A percentile compares a stretch with the other conserved stretches of the same genome.
Evolutionary conservation across 1,140 invertebrate species (phyloP).

Genomic region (Drosophila burlai): DNA sequence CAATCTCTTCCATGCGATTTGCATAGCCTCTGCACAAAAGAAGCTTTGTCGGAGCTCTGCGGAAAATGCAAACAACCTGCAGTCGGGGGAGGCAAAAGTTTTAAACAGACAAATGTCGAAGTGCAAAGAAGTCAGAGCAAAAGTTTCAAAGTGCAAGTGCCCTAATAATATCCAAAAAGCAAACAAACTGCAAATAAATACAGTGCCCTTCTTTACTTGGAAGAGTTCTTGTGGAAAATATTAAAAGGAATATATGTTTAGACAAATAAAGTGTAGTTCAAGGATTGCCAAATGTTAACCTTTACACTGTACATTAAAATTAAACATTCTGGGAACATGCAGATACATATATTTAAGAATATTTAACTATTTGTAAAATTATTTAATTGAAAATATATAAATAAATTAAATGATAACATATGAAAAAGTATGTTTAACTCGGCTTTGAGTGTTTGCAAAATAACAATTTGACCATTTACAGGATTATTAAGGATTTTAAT

Average conservation of each 20-base stretch:
- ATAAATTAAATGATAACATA: background rate
- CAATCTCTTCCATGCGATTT: constrained; percentile 53
- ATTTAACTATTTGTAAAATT: background rate
- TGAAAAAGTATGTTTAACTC: no score
- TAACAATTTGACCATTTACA: background rate
- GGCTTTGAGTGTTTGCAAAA: background rate
- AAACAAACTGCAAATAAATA: constrained; percentile 26
- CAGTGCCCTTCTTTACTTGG: background rate
- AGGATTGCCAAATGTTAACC: background rate
- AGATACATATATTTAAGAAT: background rate
- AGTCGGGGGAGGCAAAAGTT: constrained; percentile 16
- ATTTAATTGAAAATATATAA: background rate
- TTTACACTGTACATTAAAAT: background rate
- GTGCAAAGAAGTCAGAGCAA: constrained; percentile 31
- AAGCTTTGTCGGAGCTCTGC: constrained; percentile 15
- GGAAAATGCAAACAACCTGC: constrained; percentile 30
- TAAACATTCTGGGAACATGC: background rate
- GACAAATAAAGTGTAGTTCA: background rate
- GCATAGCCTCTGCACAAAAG: constrained; percentile 36
- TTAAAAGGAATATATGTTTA: background rate
- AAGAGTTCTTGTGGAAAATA: constrained; percentile 13
- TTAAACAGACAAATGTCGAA: constrained; percentile 38
- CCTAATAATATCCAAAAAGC: constrained; percentile 27
- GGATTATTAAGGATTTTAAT: no score
- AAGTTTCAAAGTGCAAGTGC: constrained; percentile 45